A percentile compares a stretch with the other conserved stretches of the same genome.
Evolutionary conservation across 2,888 invertebrate species (phyloP).

Genomic region (Amphimallon solstitiale): DNA sequence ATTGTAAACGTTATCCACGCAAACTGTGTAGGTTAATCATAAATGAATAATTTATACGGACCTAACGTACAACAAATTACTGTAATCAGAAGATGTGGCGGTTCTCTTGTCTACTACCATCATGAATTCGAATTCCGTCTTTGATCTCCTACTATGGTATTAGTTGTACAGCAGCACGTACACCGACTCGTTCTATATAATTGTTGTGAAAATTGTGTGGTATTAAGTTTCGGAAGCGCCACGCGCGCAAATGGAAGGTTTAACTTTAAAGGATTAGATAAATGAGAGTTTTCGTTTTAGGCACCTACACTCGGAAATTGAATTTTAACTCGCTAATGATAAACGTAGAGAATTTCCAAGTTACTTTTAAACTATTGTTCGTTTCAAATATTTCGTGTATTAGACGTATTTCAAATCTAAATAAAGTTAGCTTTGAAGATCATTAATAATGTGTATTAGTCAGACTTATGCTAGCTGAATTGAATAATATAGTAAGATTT

Average conservation of each 20-base stretch:
- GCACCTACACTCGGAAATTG: slow-evolving; percentile 14
- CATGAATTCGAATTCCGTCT: slow-evolving; percentile 32
- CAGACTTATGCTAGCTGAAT: too few species aligned
- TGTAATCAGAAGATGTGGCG: slow-evolving; percentile 49
- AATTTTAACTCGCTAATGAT: slow-evolving; percentile 25
- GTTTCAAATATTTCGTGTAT: too few species aligned
- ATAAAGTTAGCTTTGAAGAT: too few species aligned
- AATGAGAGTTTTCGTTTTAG: slow-evolving; percentile 27
- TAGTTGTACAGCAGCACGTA: slow-evolving; percentile 6
- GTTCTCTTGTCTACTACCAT: slow-evolving; percentile 22
- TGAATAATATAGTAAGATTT: too few species aligned
- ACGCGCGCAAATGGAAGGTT: slow-evolving; percentile 15
- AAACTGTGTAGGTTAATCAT: slow-evolving; percentile 52
- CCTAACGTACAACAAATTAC: slow-evolving; percentile 52
- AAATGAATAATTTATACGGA: slow-evolving; percentile 56
- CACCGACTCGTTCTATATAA: slow-evolving; percentile 9
- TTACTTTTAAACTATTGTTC: slow-evolving; percentile 2
- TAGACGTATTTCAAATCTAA: too few species aligned
- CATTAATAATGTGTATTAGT: too few species aligned
- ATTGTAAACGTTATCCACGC: slow-evolving; percentile 47
- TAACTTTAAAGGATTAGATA: slow-evolving; percentile 26
- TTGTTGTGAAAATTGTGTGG: slow-evolving; percentile 31
- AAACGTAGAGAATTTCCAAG: slow-evolving; percentile 7
- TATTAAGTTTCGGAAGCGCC: slow-evolving; percentile 29
- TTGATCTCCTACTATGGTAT: slow-evolving; percentile 29